Percentiles rank a stretch among this genome's conserved stretches.
Conservation (phyloP, 2,888 invertebrate species). For the Amitus sp. region DNA sequence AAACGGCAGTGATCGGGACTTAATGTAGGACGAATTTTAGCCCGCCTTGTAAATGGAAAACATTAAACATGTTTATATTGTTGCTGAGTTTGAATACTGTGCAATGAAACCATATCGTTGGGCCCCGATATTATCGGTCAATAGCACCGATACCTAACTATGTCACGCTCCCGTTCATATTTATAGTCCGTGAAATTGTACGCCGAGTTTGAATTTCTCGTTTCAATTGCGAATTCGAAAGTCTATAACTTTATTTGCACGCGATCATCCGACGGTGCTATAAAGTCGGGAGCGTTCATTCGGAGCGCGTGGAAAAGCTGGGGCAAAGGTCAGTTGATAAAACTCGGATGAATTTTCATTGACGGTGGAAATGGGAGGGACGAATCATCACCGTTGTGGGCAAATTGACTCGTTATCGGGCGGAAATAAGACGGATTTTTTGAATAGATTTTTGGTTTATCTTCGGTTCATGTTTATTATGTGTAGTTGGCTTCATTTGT, state of each 20-base stretch:
- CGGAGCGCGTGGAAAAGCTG: not conserved
- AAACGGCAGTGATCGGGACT: too few relatives aligned
- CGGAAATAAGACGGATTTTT: too few relatives aligned
- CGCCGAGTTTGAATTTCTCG: conserved; percentile 27
- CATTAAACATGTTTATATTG: conserved; percentile 49
- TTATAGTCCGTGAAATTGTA: conserved; percentile 36
- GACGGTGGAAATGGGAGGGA: too few relatives aligned
- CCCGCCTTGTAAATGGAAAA: too few relatives aligned
- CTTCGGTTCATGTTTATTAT: too few relatives aligned
- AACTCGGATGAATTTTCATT: too few relatives aligned
- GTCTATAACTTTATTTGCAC: conserved; percentile 22
- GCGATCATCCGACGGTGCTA: not conserved
- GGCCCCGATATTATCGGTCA: conserved; percentile 30
- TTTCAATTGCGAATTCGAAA: conserved; percentile 24
- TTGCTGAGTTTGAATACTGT: conserved; percentile 46
- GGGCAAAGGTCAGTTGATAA: not conserved
- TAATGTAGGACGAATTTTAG: too few relatives aligned
- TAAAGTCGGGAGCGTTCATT: not conserved
- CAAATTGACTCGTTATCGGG: too few relatives aligned
- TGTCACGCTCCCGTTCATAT: conserved; percentile 36
- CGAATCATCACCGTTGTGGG: not conserved
- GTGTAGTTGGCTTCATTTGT: too few relatives aligned
- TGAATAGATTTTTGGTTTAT: too few relatives aligned
- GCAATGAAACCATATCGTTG: conserved; percentile 34
- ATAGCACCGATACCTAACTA: conserved; percentile 35